phyloP scores from a whole-genome alignment of 2,888 invertebrate genomes.

The Scaptomyza cyrtandrae region DNA sequence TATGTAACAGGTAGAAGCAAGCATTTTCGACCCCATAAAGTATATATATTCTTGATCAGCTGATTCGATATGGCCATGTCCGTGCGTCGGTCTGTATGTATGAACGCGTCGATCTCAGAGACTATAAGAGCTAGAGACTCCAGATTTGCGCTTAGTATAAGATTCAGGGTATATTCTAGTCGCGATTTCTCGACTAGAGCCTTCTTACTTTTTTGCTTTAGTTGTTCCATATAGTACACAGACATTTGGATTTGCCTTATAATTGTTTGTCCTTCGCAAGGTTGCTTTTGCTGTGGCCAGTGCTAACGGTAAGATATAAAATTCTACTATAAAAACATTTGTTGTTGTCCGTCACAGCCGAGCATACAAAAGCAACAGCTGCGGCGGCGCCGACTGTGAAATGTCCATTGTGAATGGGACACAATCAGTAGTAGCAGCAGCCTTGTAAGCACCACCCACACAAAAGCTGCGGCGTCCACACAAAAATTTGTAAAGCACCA shows the following conservation, averaged over 20 bases:
- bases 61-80: too few relatives aligned
- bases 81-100: too few relatives aligned
- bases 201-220: constrained; percentile 10
- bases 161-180: too few relatives aligned
- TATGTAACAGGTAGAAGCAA: too few relatives aligned
- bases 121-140: too few relatives aligned
- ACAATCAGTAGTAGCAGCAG: constrained; percentile 37
- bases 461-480: constrained; percentile 60
- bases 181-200: too few relatives aligned
- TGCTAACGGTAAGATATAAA: constrained; percentile 32
- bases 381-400: constrained; percentile 29
- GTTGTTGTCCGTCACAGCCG: constrained; percentile 32
- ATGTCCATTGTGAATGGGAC: constrained; percentile 60
- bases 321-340: constrained; percentile 41
- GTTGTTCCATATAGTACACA: neutral
- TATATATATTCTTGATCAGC: too few relatives aligned
- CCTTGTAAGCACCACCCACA: constrained; percentile 77
- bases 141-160: too few relatives aligned
- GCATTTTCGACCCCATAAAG: too few relatives aligned
- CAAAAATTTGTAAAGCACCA: constrained; percentile 64
- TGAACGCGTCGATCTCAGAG: too few relatives aligned
- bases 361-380: constrained; percentile 68
- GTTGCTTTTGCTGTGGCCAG: constrained; percentile 47
- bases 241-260: constrained; percentile 14
- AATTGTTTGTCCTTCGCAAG: constrained; percentile 57